These are phyloP conservation scores for Varanus salvator DNA, from an alignment of 2,113 vertebrate species.

Conservation along the genomic window DNA sequence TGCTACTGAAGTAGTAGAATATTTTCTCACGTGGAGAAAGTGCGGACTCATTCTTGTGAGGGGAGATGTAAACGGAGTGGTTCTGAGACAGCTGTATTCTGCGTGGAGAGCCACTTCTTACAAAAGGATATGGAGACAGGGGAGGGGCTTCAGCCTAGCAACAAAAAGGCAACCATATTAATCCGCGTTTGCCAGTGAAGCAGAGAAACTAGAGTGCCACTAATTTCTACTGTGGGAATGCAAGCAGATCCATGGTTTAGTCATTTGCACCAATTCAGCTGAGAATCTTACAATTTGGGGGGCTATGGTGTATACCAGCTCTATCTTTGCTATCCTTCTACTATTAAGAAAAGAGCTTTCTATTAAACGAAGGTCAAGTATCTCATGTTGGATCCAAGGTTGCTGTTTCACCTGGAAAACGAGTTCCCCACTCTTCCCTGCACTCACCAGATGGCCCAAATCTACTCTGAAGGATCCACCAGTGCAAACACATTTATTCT, in stretches of 20 bases:
- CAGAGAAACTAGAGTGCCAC: background rate
- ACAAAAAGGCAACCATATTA: background rate
- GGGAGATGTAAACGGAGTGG: constrained; percentile 90
- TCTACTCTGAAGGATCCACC: no score
- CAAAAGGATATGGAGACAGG: constrained; percentile 87
- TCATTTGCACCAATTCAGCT: background rate
- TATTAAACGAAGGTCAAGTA: no score
- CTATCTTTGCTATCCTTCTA: no score
- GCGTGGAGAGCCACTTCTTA: constrained; percentile 86
- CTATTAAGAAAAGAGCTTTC: no score
- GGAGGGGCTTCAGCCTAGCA: constrained; percentile 83
- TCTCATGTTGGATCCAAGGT: no score
- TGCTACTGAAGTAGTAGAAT: constrained; percentile 92
- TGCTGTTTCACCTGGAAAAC: no score
- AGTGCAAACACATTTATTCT: background rate
- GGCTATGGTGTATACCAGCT: background rate
- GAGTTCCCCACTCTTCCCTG: no score
- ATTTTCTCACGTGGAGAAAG: constrained; percentile 87
- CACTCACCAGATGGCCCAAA: no score
- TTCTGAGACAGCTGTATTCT: constrained; percentile 90
- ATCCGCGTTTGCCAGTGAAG: background rate
- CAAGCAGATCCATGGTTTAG: no score
- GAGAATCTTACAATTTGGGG: background rate
- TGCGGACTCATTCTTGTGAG: constrained; percentile 82
- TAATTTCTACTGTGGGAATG: background rate